Conservation (phyloP, 2,113 vertebrate genomes). For the Strix aluco region DNA sequence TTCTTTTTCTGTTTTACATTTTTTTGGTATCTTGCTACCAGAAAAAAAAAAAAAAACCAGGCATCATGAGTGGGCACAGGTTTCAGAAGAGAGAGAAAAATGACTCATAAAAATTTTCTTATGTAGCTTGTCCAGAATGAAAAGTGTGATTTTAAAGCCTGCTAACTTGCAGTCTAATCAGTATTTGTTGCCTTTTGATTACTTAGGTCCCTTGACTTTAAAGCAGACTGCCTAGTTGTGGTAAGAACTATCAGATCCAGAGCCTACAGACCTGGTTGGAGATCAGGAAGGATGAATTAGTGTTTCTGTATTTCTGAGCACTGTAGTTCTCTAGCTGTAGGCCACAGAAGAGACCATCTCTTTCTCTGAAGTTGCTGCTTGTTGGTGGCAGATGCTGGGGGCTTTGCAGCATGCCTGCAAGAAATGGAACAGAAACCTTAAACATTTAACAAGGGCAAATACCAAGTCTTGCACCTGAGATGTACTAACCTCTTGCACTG, state of each 20-base stretch:
- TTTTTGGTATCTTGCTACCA: neutral
- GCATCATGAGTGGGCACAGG: neutral
- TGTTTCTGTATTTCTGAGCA: neutral
- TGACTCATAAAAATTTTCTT: neutral
- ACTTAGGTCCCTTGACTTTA: neutral
- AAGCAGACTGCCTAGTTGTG: neutral
- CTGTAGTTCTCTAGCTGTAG: neutral
- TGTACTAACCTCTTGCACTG: neutral
- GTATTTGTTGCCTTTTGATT: neutral
- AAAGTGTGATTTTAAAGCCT: neutral
- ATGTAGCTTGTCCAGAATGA: neutral
- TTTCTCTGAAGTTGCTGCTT: neutral
- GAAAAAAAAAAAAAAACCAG: neutral
- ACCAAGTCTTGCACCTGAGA: neutral
- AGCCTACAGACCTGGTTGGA: neutral
- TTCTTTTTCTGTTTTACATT: neutral
- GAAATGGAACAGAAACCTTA: neutral
- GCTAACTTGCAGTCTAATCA: neutral
- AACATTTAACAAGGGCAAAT: neutral
- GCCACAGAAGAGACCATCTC: neutral
- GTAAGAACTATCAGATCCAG: neutral
- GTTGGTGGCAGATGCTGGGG: neutral
- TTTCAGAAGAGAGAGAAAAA: neutral
- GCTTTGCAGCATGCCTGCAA: neutral
- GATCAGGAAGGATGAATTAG: fast-evolving